Conservation (phyloP, 2,888 invertebrate genomes). For the Stenchaetothrips biformis region DNA sequence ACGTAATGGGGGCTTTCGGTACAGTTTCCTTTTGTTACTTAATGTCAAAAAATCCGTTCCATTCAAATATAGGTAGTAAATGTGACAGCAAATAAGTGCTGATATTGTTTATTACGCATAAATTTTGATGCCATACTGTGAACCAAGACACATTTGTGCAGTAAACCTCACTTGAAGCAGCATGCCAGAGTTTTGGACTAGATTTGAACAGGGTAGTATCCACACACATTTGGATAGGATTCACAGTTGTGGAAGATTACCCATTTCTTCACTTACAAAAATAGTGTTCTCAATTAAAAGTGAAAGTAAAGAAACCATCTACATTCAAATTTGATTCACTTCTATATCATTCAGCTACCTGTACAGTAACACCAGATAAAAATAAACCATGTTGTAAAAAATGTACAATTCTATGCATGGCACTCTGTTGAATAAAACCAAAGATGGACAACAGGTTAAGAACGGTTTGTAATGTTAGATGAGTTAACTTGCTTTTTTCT, state of each 20-base stretch:
- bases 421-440: too few relatives aligned
- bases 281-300: conserved; percentile 1
- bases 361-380: background rate
- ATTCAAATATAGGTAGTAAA: too few relatives aligned
- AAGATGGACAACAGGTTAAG: too few relatives aligned
- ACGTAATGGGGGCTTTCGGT: too few relatives aligned
- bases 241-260: background rate
- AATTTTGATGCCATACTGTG: background rate
- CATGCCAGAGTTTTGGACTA: background rate
- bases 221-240: background rate
- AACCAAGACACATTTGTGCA: conserved; percentile 4
- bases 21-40: too few relatives aligned
- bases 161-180: background rate
- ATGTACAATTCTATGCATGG: too few relatives aligned
- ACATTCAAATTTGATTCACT: background rate
- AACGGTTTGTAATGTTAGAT: too few relatives aligned
- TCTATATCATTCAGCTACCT: background rate
- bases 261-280: background rate
- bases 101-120: background rate
- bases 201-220: background rate
- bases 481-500: too few relatives aligned
- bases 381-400: background rate
- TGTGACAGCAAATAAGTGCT: background rate
- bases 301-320: background rate
- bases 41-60: too few relatives aligned